Evolutionary conservation across 2,797 vertebrate species (phyloP), one percentile per base, ranked within the genome.

Genomic region (Pyrocephalus nanus): DNA sequence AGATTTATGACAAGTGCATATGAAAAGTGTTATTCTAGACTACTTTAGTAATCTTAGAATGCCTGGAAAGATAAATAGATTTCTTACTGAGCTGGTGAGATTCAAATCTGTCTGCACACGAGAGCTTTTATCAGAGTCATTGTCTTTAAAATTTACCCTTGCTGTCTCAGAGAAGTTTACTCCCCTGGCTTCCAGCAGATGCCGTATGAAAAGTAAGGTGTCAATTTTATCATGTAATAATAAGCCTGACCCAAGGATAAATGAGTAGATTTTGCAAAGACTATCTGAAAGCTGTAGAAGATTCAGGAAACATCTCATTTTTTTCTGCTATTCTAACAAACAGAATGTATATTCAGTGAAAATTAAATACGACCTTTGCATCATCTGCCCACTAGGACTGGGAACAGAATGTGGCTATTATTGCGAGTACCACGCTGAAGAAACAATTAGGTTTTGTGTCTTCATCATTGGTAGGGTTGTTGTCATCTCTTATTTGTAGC

Each of bases 131-230:
- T 80, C 27, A 53, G 18, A 78, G 58, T 69, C 15, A 15, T n/a
- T 4, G 4, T 81, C 29, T 70, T 70, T 71, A 71, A 86, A 90
- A 67, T 65, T 72, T 58, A 60, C 13, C 8, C 6, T 42, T 61
- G 17, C 32, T 4, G 6, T 73, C 47, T 89, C 47, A 27, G 51
- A 61, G 22, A 66, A 50, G 51, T 53, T 51, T 89, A 15, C 7
- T 70, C 15, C 6, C 8, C 17, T 15, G 1, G 1, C 9, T 7
- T 5, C 21, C 7, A 23, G 4, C 10, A 65, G 15, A 23, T 69
- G 42, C 3, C 5, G 14, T 25, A 73, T 83, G n/a, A 55, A 12
- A 76, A 88, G 27, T 12, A 34, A 73, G 15, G 13, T 43, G 11
- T 40, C 15, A 6, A 12, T 73, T 76, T 48, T 72, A 47, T 53